Conservation (phyloP, 2,797 vertebrate species). For the Cossypha polioptera region DNA sequence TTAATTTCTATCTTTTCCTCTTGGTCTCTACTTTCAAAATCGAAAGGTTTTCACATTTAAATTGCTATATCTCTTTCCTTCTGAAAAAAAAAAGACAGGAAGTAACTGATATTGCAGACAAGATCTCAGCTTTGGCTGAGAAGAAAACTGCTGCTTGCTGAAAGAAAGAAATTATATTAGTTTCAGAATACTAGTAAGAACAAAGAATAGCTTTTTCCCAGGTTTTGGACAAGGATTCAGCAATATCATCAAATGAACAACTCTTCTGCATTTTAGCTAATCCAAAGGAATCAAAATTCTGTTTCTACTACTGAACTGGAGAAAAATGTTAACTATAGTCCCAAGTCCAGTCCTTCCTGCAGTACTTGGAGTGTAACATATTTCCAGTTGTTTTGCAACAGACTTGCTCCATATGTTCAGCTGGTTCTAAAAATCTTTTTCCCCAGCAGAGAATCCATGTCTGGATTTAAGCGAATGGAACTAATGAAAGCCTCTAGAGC, state of each 20-base stretch:
- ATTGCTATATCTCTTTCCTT: background rate
- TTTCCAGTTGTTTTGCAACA: background rate
- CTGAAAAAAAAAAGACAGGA: background rate
- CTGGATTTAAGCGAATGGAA: background rate
- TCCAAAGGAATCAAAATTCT: background rate
- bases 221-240: background rate
- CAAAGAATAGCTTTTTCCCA: background rate
- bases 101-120: background rate
- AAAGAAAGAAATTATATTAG: background rate
- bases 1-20: background rate
- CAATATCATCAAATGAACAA: background rate
- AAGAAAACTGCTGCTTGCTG: background rate
- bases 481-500: background rate
- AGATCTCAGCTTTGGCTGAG: background rate
- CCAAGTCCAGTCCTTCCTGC: background rate
- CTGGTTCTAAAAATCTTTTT: background rate
- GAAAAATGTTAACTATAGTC: background rate
- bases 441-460: background rate
- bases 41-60: background rate
- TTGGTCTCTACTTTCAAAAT: background rate
- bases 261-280: background rate
- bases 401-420: background rate
- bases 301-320: background rate
- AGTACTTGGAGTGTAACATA: accelerated
- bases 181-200: background rate